Evolutionary conservation across 2,113 vertebrate species (phyloP), one percentile per base, ranked within the genome.

Genomic region (Cairina moschata): DNA sequence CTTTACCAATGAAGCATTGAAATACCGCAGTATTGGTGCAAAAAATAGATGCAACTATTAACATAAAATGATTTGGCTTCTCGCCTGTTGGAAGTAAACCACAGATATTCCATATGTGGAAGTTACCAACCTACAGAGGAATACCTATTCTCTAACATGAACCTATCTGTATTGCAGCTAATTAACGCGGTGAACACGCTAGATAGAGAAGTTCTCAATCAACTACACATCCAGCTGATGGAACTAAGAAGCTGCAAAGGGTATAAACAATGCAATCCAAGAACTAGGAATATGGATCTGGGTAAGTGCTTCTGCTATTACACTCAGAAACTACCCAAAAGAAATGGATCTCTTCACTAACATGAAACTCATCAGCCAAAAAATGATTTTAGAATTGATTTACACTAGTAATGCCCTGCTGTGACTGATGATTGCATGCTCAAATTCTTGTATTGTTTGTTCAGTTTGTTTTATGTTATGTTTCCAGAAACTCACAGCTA

Each of bases 171-270:
- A 25, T 95, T 91, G 91, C 96, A 99, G 99, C 95, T 99, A 71
- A 99, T 99, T 91, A 99, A 99, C 4, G 99, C 98, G 4, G 99
- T 99, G 94, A 98, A 98, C 93, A 99, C 98, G 0, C 98, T 99
- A 32, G 99, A 99, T 81, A 98, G 99, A 90, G 98, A 98, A 0
- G 88, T 99, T 88, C 98, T 99, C 77, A 99, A 99, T 85, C 98
- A 99, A 82, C 97, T 99, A 77, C 99, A 99, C 1, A 94, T 98
- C 31, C 99, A 99, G 93, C 99, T 99, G 66, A 99, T 99, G 99
- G 99, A 99, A 69, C 96, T 99, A 59, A 97, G 99, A 71, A 98
- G 98, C 94, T 99, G 99, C 97, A 99, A 98, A 95, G 99, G 99
- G 13, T 98, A 98, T 77, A 99, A 99, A 85, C 99, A 99, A n/a